Conservation (phyloP, 2,888 invertebrate species). For the Sarcophaga caerulescens region DNA sequence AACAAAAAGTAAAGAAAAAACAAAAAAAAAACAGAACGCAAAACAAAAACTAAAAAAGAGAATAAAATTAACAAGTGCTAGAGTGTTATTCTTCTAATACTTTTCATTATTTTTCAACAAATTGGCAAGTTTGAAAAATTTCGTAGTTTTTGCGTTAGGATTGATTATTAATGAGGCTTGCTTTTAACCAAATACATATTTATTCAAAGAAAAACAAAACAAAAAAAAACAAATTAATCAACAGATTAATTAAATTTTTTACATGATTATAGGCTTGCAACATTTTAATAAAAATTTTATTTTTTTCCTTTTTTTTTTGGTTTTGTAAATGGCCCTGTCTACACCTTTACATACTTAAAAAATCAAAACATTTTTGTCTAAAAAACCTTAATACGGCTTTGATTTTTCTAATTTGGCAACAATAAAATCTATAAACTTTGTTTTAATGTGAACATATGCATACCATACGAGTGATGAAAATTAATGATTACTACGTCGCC, state of each 20-base stretch:
- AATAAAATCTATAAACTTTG: too few relatives aligned
- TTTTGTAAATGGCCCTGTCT: too few relatives aligned
- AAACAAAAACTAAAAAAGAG: not conserved
- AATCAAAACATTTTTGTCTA: too few relatives aligned
- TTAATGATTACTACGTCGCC: too few relatives aligned
- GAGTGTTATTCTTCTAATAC: not conserved
- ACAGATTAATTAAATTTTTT: not conserved
- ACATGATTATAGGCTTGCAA: too few relatives aligned
- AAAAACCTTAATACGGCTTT: too few relatives aligned
- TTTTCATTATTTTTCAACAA: constrained; percentile 24
- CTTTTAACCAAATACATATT: constrained; percentile 25
- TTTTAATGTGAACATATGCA: too few relatives aligned
- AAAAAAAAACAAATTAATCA: constrained; percentile 1
- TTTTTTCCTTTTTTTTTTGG: too few relatives aligned
- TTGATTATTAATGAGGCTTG: constrained; percentile 61
- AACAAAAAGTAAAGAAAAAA: constrained; percentile 22
- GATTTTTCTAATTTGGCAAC: too few relatives aligned
- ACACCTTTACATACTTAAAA: too few relatives aligned
- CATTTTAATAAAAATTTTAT: too few relatives aligned
- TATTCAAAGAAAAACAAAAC: not conserved
- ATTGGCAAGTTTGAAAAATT: constrained; percentile 49
- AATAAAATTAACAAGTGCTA: not conserved
- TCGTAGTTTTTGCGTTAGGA: constrained; percentile 62
- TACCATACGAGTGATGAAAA: too few relatives aligned
- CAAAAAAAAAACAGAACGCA: constrained; percentile 31